Base-by-base conservation (phyloP, 2,888 invertebrate species). In the Sepioteuthis lessoniana region DNA sequence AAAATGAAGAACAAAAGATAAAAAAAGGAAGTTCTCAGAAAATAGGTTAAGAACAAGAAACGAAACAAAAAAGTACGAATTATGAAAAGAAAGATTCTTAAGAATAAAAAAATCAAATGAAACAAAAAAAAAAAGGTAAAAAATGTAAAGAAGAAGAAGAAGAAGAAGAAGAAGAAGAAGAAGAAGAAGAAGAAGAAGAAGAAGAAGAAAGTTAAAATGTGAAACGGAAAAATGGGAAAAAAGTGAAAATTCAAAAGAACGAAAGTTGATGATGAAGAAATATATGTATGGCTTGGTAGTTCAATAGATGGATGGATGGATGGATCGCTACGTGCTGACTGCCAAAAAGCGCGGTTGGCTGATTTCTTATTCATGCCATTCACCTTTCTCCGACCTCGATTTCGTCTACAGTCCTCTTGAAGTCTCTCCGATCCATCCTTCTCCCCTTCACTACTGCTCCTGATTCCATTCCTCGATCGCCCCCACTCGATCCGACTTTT, bases 311-410 rank as follows among this genome's bases (percentile, higher is more conserved):
- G n/a, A 76, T 76, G 76, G n/a, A 76, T 76, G 76, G 76, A 76
- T 76, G 76, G n/a, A n/a, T 76, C n/a, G 76, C n/a, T 76, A 76
- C 76, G 76, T 76, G 76, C 76, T 76, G n/a, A 16, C 76, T n/a
- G 16, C 76, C n/a, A 76, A 76, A n/a, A 76, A n/a, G n/a, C 76
- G n/a, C 76, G 76, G 76, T n/a, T 76, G 76, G n/a, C 76, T 76
- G 76, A 13, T 76, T 76, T 76, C 76, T 76, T n/a, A n/a, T n/a
- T 76, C n/a, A n/a, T n/a, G 19, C 25, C 76, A 16, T n/a, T 76
- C 76, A n/a, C 0, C n/a, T 16, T 4, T 10, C 1, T 16, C 76
- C 76, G 16, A 21, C 4, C 76, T 13, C n/a, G 76, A 76, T 16
- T 76, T 76, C 76, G n/a, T 76, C 19, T 76, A 8, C 76, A 76